Conservation (phyloP, 2,888 invertebrate genomes). For the Metellina segmentata region DNA sequence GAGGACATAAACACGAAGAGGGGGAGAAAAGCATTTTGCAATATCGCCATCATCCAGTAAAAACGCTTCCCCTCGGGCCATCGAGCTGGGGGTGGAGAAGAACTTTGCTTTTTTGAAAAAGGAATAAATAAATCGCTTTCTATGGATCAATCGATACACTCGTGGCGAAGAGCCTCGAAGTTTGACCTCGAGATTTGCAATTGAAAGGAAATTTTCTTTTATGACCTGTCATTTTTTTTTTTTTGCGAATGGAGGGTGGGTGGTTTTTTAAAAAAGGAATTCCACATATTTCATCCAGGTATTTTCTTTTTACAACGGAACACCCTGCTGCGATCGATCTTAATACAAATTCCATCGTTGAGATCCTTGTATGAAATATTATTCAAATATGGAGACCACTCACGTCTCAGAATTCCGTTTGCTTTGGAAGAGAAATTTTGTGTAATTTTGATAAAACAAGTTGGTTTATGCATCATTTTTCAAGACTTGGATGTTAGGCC, state of each 20-base stretch:
- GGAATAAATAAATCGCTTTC: slow-evolving; percentile 43
- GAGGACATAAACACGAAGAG: not conserved
- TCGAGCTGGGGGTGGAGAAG: not conserved
- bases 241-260: not conserved
- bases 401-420: not conserved
- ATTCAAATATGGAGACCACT: not conserved
- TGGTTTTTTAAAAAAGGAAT: not conserved
- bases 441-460: not conserved
- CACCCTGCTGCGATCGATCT: not conserved
- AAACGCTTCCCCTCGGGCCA: not conserved
- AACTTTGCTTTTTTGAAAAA: not conserved
- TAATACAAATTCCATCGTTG: not conserved
- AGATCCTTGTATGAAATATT: not conserved
- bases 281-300: not conserved
- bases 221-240: slow-evolving; percentile 7
- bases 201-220: not conserved
- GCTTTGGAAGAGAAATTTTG: not conserved
- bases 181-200: slow-evolving; percentile 4
- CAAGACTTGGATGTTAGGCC: not conserved
- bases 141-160: slow-evolving; percentile 45
- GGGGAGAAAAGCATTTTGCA: not conserved
- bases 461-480: not conserved
- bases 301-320: not conserved
- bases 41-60: not conserved
- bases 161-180: not conserved